Percentiles rank a stretch among this genome's conserved stretches.
Evolutionary conservation across 2,888 invertebrate species (phyloP).

Genomic region (Drosophila yooni): DNA sequence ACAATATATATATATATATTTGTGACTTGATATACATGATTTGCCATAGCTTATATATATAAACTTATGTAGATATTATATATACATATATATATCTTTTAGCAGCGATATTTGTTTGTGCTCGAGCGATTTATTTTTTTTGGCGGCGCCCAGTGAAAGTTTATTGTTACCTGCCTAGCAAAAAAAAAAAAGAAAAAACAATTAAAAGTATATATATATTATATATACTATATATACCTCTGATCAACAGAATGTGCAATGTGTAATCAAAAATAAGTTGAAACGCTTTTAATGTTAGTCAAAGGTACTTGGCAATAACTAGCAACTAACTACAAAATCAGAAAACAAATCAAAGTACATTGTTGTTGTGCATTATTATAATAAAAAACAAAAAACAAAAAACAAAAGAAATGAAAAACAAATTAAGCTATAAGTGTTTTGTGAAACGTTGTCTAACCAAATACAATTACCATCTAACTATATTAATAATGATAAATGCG

Average conservation of each 20-base stretch:
- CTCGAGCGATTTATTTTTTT: conserved; percentile 14
- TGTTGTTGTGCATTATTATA: conserved; percentile 66
- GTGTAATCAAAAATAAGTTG: conserved; percentile 51
- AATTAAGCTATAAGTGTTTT: conserved; percentile 70
- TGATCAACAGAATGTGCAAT: conserved; percentile 47
- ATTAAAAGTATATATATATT: conserved; percentile 16
- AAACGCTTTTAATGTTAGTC: conserved; percentile 70
- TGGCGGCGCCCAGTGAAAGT: conserved; percentile 42
- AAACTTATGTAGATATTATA: conserved; percentile 20
- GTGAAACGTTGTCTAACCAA: conserved; percentile 76
- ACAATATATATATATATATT: conserved; percentile 44
- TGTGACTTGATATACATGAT: conserved; percentile 57
- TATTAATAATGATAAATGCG: conserved; percentile 56
- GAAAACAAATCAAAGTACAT: conserved; percentile 38
- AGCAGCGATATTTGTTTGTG: conserved; percentile 28
- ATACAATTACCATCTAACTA: conserved; percentile 68
- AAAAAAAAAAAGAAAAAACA: conserved; percentile 30
- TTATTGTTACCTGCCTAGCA: conserved; percentile 54
- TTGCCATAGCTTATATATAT: conserved; percentile 57
- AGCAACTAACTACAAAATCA: conserved; percentile 63
- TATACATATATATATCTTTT: conserved; percentile 3
- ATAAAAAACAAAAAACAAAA: conserved; percentile 5
- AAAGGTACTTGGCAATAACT: conserved; percentile 58
- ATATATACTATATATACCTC: conserved; percentile 7
- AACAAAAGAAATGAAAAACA: conserved; percentile 9